Evolutionary conservation across 2,113 vertebrate genomes (phyloP).

Genomic region (Sialia sialis): DNA sequence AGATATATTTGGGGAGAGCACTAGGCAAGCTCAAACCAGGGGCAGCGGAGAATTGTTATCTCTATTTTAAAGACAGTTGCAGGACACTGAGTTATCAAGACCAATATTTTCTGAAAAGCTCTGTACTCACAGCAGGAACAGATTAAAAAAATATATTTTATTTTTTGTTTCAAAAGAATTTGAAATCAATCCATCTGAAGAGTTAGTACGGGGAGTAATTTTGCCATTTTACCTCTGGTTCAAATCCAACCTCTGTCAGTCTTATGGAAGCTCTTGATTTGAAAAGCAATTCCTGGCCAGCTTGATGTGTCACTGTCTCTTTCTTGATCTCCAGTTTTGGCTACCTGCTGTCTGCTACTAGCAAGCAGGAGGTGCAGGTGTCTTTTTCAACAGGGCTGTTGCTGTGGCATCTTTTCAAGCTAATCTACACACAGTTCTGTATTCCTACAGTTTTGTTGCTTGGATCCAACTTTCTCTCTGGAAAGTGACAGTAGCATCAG

Average conservation of each 20-base stretch:
- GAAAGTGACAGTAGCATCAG: neutral
- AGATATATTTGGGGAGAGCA: neutral
- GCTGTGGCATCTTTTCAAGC: constrained; percentile 5
- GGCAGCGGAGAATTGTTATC: neutral
- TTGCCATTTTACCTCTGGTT: neutral
- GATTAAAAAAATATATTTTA: neutral
- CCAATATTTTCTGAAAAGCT: neutral
- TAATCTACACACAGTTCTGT: neutral
- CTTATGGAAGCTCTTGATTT: neutral
- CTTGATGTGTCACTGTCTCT: neutral
- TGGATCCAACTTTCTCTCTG: neutral
- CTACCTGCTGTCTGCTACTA: neutral
- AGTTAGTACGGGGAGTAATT: neutral
- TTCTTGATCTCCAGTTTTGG: neutral
- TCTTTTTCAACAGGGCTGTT: neutral
- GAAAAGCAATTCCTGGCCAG: neutral
- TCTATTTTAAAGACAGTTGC: neutral
- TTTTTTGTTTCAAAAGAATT: neutral
- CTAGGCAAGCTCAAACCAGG: neutral
- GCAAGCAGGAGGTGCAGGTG: neutral
- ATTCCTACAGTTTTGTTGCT: neutral
- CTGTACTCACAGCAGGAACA: neutral
- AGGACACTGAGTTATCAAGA: neutral
- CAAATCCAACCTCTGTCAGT: neutral
- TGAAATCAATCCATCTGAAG: neutral